Conservation (phyloP, 2,888 invertebrate genomes). For the Caenorhabditis japonica region DNA sequence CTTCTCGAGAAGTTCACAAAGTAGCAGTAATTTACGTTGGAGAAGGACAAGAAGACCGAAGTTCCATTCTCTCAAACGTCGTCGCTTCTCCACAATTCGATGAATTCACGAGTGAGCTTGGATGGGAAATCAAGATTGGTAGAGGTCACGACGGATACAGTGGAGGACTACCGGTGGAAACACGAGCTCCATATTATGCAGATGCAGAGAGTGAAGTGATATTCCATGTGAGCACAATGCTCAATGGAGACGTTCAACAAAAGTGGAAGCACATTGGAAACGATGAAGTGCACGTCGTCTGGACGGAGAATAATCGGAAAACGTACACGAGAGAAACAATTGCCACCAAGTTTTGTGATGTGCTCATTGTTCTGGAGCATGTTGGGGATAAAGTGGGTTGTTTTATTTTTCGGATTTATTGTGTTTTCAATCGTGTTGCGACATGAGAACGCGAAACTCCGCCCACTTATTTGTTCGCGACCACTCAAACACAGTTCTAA, state of each 20-base stretch:
- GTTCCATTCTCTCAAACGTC: conserved; percentile 90
- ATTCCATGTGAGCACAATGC: conserved; percentile 96
- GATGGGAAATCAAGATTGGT: conserved; percentile 83
- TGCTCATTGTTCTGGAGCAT: conserved; percentile 93
- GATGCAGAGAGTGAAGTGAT: conserved; percentile 82
- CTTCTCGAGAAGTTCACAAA: conserved; percentile 90
- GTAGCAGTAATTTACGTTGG: conserved; percentile 97
- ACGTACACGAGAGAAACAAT: conserved; percentile 96
- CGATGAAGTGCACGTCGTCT: conserved; percentile 92
- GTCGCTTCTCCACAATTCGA: conserved; percentile 94
- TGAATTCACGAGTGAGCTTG: conserved; percentile 80
- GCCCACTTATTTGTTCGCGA: too few relatives aligned
- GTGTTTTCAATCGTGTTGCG: too few relatives aligned
- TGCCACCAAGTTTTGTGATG: conserved; percentile 99
- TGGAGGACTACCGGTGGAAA: conserved; percentile 88
- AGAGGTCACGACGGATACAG: conserved; percentile 86
- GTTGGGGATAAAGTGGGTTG: conserved; percentile 52
- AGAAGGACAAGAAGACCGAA: conserved; percentile 92
- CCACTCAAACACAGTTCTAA: too few relatives aligned
- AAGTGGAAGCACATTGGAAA: conserved; percentile 77
- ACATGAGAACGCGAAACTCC: too few relatives aligned
- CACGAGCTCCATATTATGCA: conserved; percentile 91
- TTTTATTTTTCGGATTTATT: too few relatives aligned
- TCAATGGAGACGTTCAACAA: conserved; percentile 83
- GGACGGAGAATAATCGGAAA: conserved; percentile 93